Percentiles rank a stretch among this genome's conserved stretches.
Conservation (phyloP, 2,113 vertebrate genomes). For the Melierax canorus region DNA sequence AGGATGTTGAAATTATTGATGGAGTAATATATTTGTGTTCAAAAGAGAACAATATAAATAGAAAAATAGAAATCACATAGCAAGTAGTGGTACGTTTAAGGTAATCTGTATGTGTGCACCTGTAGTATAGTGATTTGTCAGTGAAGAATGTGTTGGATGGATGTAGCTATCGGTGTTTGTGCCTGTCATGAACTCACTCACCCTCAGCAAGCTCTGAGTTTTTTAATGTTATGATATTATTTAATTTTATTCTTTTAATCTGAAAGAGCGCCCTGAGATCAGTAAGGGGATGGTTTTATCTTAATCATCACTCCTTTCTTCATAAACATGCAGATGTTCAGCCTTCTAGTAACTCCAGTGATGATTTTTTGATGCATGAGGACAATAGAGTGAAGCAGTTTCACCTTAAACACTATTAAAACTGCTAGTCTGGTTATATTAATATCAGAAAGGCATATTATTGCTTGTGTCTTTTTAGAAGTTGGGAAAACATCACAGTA, state of each 20-base stretch:
- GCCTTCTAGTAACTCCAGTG: neutral
- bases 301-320: conserved; percentile 39
- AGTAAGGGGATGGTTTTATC: conserved; percentile 19
- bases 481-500: neutral
- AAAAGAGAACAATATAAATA: neutral
- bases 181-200: neutral
- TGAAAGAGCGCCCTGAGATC: neutral
- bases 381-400: conserved; percentile 10
- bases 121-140: neutral
- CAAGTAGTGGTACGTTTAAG: neutral
- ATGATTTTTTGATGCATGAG: neutral
- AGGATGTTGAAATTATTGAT: neutral
- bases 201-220: neutral
- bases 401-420: conserved; percentile 31
- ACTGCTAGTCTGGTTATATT: neutral
- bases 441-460: neutral
- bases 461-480: neutral
- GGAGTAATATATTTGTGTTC: neutral
- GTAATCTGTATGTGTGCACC: neutral
- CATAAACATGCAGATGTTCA: conserved; percentile 47
- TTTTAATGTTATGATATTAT: neutral
- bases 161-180: neutral
- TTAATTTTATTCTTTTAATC: conserved; percentile 51
- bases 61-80: neutral
- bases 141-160: neutral